phyloP scores from a whole-genome alignment of 2,797 vertebrate genomes.

The Erethizon dorsatum region DNA sequence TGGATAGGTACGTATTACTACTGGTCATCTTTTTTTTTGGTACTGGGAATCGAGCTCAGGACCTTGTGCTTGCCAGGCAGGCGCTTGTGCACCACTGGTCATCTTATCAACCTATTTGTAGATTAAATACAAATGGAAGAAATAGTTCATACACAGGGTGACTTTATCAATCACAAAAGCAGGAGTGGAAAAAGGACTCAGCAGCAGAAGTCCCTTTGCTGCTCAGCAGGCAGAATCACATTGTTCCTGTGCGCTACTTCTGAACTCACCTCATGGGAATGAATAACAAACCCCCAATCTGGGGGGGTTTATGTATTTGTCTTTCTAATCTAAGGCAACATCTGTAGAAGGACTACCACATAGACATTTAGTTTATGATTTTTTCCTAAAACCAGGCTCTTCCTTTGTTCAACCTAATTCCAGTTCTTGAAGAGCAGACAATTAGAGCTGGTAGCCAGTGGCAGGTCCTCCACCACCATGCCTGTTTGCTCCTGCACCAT shows the following conservation, averaged over 20 bases:
- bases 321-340: not conserved
- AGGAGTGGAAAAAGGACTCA: not conserved
- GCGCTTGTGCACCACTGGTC: not conserved
- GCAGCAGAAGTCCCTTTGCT: not conserved
- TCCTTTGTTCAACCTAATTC: not conserved
- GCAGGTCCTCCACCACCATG: not conserved
- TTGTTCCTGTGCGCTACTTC: not conserved
- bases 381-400: not conserved
- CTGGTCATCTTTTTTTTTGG: not conserved
- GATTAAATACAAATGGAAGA: constrained; percentile 10
- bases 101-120: not conserved
- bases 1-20: not conserved
- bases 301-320: not conserved
- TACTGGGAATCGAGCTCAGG: no score
- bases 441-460: not conserved
- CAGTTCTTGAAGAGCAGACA: not conserved
- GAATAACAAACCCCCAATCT: not conserved
- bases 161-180: not conserved
- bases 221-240: not conserved
- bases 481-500: not conserved
- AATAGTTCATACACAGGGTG: not conserved
- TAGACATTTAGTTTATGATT: not conserved
- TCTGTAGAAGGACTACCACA: not conserved
- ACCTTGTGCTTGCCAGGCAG: no score
- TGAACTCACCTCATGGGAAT: not conserved